Evolutionary conservation across 64 coral and sea anemone species (phyloP), one percentile per base, ranked within the genome.

Genomic region (Platygyra sinensis): DNA sequence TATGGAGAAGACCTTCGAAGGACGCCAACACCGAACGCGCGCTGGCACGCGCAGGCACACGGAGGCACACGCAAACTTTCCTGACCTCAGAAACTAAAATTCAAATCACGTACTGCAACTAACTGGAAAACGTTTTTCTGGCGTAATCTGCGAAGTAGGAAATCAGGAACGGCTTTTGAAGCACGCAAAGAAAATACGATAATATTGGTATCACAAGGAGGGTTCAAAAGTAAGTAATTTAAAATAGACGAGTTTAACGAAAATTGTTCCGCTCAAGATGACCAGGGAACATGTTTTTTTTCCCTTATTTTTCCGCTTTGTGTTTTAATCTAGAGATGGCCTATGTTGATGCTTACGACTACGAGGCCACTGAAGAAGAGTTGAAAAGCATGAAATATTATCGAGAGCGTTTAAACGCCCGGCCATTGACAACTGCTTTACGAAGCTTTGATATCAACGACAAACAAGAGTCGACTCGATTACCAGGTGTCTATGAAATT

Each of bases 401-500:
- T 50, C 81, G 95, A 4, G 91, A 94, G 71, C 93, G 93, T 28
- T 76, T 96, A 62, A 87, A 96, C 72, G 78, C 75, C 17, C 91
- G 87, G 22, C 89, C 83, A 5, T 63, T 94, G 22, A 82, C 74
- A 46, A 94, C 91, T 17, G 95, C 95, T 15, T 72, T 96, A 20
- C 75, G 84, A 59, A 96, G 95, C 77, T 96, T 96, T 80, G 82
- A 87, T 15, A 78, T 90, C 9, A 89, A 92, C 31, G 87, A 80
- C 46, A 79, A 72, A 28, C 60, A 88, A 51, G 93, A 91, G 18
- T 94, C 82, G 5, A 87, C 84, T 4, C 67, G 83, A 2, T 71
- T 93, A n/a, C 95, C 95, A 5, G 95, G 95, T 3, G 95, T 96
- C n/a, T 96, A 96, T 65, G 95, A 96, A 73, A 96, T 96, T 49